These are phyloP conservation scores for Cebus imitator DNA, from an alignment of 2,113 vertebrate species.

Conservation along the genomic window DNA sequence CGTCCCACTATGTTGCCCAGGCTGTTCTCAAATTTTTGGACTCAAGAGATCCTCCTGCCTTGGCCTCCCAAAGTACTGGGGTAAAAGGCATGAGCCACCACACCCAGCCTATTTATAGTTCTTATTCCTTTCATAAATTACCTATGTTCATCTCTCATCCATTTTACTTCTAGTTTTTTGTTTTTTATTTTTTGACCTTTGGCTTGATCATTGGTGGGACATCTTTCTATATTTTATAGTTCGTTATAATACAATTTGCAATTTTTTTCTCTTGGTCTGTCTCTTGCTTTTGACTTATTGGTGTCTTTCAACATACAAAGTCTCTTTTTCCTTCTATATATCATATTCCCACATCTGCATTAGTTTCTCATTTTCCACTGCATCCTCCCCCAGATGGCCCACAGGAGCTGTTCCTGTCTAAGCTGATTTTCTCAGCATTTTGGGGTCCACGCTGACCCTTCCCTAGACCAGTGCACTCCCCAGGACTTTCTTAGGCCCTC, in stretches of 20 bases:
- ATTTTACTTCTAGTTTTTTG: background rate
- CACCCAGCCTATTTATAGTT: background rate
- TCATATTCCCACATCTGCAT: background rate
- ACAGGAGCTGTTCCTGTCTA: background rate
- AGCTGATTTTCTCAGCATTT: background rate
- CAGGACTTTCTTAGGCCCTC: background rate
- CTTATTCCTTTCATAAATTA: background rate
- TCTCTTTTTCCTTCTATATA: background rate
- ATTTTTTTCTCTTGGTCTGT: background rate
- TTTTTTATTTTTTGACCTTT: background rate
- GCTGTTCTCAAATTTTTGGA: background rate
- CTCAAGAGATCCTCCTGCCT: background rate
- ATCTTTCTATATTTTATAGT: background rate
- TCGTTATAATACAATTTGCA: background rate
- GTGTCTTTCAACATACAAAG: background rate
- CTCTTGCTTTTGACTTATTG: background rate
- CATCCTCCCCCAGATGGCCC: background rate
- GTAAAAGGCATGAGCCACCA: background rate
- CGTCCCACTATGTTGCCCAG: background rate
- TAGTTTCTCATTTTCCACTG: background rate
- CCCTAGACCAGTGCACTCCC: background rate
- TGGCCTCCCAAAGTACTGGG: background rate
- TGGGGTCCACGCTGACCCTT: background rate
- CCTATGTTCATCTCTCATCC: background rate
- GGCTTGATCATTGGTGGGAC: background rate